A percentile compares a stretch with the other conserved stretches of the same genome.
Conservation (phyloP, 2,797 vertebrate species). For the Oryzias sinensis region DNA sequence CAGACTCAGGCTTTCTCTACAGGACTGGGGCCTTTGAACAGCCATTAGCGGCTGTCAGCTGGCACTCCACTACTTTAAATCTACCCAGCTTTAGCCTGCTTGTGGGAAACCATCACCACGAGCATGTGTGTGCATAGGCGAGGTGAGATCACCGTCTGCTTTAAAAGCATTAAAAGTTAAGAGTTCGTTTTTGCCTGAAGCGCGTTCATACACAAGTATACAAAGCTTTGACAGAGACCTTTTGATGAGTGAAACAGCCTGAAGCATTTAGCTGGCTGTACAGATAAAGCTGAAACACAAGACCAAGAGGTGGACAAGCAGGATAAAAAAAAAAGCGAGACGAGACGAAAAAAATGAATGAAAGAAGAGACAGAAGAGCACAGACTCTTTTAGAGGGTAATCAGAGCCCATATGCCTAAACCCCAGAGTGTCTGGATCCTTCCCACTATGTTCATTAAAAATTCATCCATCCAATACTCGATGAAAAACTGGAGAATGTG, state of each 20-base stretch:
- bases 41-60: slow-evolving; percentile 60
- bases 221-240: slow-evolving; percentile 42
- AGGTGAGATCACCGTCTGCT: slow-evolving; percentile 42
- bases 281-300: slow-evolving; percentile 53
- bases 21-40: slow-evolving; percentile 54
- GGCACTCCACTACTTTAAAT: slow-evolving; percentile 43
- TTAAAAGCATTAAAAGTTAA: slow-evolving; percentile 45
- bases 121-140: slow-evolving; percentile 22
- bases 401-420: slow-evolving; percentile 61
- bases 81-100: slow-evolving; percentile 49
- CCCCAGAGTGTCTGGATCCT: slow-evolving; percentile 70
- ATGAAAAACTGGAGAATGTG: slow-evolving; percentile 31
- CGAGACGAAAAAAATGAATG: slow-evolving; percentile 49
- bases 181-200: slow-evolving; percentile 41
- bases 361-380: slow-evolving; percentile 32
- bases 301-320: slow-evolving; percentile 39
- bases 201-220: slow-evolving; percentile 39
- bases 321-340: slow-evolving; percentile 46
- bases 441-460: slow-evolving; percentile 74
- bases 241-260: slow-evolving; percentile 53
- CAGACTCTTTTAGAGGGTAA: slow-evolving; percentile 49
- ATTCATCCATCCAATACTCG: slow-evolving; percentile 65
- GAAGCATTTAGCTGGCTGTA: slow-evolving; percentile 27
- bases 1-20: slow-evolving; percentile 64
- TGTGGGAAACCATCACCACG: slow-evolving; percentile 43